These are phyloP conservation scores for Sarcophaga carnaria DNA, from an alignment of 2,888 invertebrate genomes.

Conservation along the genomic window DNA sequence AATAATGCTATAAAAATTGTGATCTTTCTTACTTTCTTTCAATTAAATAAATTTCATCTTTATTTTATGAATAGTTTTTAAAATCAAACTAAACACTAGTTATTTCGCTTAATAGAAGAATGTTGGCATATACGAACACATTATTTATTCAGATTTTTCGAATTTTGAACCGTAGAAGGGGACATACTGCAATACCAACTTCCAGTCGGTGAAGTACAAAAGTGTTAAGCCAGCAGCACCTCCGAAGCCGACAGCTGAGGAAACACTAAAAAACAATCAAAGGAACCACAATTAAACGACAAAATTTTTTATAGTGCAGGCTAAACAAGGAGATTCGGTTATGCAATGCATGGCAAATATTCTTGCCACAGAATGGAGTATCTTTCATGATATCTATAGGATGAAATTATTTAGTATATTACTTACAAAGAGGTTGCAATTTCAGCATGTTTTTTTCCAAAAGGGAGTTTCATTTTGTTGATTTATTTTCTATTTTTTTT, in stretches of 20 bases:
- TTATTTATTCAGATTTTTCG: constrained; percentile 80
- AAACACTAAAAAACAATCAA: constrained; percentile 81
- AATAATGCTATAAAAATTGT: no score
- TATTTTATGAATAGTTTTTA: constrained; percentile 3
- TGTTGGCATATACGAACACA: background rate
- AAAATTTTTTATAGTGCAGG: constrained; percentile 1
- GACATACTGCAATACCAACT: constrained; percentile 86
- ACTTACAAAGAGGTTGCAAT: constrained; percentile 83
- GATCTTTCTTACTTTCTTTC: background rate
- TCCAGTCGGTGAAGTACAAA: constrained; percentile 92
- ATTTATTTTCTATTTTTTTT: constrained; percentile 28
- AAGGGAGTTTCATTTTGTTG: constrained; percentile 78
- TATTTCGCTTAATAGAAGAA: background rate
- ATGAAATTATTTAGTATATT: background rate
- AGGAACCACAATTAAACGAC: constrained; percentile 11
- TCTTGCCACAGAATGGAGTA: background rate
- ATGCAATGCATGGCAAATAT: constrained; percentile 73
- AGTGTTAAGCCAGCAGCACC: constrained; percentile 84
- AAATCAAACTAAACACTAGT: constrained; percentile 26
- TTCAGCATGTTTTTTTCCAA: constrained; percentile 86
- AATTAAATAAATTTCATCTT: constrained; percentile 7
- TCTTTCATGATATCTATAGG: background rate
- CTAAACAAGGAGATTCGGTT: constrained; percentile 64
- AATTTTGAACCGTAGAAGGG: constrained; percentile 91
- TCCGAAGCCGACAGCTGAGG: constrained; percentile 86